These are phyloP conservation scores for Blastomussa wellsi DNA, from an alignment of 92 coral and sea anemone genomes.

Conservation along the genomic window DNA sequence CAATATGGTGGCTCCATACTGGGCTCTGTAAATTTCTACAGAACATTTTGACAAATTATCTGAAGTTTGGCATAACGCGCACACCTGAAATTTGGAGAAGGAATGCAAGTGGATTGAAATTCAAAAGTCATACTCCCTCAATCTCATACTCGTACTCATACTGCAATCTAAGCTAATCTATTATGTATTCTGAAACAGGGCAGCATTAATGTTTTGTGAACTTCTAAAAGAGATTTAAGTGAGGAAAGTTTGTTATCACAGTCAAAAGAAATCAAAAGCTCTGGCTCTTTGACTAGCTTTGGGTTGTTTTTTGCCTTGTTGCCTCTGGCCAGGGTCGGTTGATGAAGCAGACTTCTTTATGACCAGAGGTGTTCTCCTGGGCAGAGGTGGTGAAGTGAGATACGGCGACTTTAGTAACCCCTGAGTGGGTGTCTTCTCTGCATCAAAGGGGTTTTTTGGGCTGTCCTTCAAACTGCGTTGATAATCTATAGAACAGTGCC, in stretches of 20 bases:
- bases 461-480: conserved; percentile 80
- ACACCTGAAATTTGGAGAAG: too few species aligned
- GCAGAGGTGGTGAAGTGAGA: conserved; percentile 21
- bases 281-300: conserved; percentile 1
- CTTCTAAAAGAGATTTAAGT: background rate
- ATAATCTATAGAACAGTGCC: conserved; percentile 62
- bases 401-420: conserved; percentile 64
- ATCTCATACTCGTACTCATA: too few species aligned
- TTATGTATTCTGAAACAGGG: too few species aligned
- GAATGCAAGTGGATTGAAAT: too few species aligned
- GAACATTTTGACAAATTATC: too few species aligned
- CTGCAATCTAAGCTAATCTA: too few species aligned
- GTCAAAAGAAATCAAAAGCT: conserved; percentile 38
- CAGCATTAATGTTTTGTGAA: too few species aligned
- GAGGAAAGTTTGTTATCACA: background rate
- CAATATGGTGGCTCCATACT: too few species aligned
- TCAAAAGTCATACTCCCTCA: too few species aligned
- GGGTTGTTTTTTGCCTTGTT: background rate
- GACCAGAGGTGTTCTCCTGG: conserved; percentile 8
- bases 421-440: conserved; percentile 76
- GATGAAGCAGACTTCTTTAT: background rate
- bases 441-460: conserved; percentile 90
- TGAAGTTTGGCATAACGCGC: too few species aligned
- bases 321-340: background rate
- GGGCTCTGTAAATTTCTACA: too few species aligned